Conservation (phyloP, 2,888 invertebrate species). For the Nomada ruficornis region DNA sequence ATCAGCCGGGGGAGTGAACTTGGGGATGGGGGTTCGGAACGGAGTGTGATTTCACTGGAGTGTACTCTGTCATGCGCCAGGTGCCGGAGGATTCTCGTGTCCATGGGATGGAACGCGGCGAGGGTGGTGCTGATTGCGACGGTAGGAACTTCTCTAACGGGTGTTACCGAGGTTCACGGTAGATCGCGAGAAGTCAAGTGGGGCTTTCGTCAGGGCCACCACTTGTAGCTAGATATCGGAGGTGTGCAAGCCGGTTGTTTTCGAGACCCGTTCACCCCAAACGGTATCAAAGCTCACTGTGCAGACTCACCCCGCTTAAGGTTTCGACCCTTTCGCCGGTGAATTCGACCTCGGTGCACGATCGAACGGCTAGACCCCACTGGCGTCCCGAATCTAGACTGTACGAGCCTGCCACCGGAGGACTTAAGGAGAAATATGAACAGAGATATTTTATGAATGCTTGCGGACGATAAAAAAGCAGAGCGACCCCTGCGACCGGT, state of each 20-base stretch:
- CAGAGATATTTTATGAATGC: slow-evolving; percentile 49
- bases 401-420: slow-evolving; percentile 31
- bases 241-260: slow-evolving; percentile 58
- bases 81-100: slow-evolving; percentile 68
- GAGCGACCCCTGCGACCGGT: not conserved
- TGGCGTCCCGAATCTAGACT: slow-evolving; percentile 26
- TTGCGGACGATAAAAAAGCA: slow-evolving; percentile 20
- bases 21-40: slow-evolving; percentile 35
- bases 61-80: slow-evolving; percentile 75
- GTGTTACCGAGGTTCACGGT: slow-evolving; percentile 58
- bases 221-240: slow-evolving; percentile 60
- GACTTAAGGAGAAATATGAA: slow-evolving; percentile 61
- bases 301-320: slow-evolving; percentile 42
- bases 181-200: slow-evolving; percentile 61
- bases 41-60: slow-evolving; percentile 69
- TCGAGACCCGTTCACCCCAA: slow-evolving; percentile 31
- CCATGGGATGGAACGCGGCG: slow-evolving; percentile 53
- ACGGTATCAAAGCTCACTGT: slow-evolving; percentile 37
- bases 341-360: slow-evolving; percentile 30
- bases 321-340: slow-evolving; percentile 37
- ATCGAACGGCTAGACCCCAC: not conserved
- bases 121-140: slow-evolving; percentile 60
- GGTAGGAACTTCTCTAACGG: slow-evolving; percentile 65
- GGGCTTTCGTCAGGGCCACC: slow-evolving; percentile 52
- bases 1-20: not conserved